Evolutionary conservation across 2,797 vertebrate species (phyloP), one percentile per base, ranked within the genome.

Genomic region (Pseudochromis fuscus): DNA sequence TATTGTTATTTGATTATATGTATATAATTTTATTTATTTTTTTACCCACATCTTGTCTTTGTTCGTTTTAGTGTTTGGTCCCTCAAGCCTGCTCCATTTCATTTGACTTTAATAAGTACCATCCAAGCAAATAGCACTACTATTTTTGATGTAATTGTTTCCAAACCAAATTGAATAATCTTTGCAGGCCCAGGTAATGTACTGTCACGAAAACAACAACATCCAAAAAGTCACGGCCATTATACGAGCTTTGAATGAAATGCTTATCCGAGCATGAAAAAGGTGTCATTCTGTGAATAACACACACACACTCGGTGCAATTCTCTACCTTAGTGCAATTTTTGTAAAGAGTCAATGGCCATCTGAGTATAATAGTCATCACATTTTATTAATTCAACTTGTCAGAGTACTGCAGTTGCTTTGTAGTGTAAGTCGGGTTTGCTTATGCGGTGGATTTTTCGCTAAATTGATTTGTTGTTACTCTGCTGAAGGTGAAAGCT

Each of bases 401-500:
- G 61, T 72, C 58, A 61, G 21, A 72, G 64, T 62, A 56, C 66
- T 67, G 52, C 48, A 74, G 85, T 77, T 82, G 61, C 52, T 78
- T 62, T 61, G 38, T 37, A 31, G 38, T 44, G 33, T 13, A 64
- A 65, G 61, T 35, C 10, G 12, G 35, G 16, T 75, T 61, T 82
- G 42, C 33, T 67, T 58, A 33, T 82, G 66, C 58, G 12, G 40
- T 38, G 30, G n/a, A n/a, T 53, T 52, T 78, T 76, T 80, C 49
- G 21, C 38, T 69, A 66, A 83, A 87, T 75, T 38, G 50, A 82
- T 85, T 67, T 72, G 38, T 33, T 77, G 62, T 70, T 78, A 40
- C 66, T 24, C 25, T 8, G 35, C 57, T 69, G 59, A 85, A 84
- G 46, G 67, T 67, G 53, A 74, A 65, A 68, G 71, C 66, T 72